A percentile compares a stretch with the other conserved stretches of the same genome.
These are phyloP conservation scores for Zingel zingel DNA, from an alignment of 2,113 vertebrate genomes.

Conservation along the genomic window DNA sequence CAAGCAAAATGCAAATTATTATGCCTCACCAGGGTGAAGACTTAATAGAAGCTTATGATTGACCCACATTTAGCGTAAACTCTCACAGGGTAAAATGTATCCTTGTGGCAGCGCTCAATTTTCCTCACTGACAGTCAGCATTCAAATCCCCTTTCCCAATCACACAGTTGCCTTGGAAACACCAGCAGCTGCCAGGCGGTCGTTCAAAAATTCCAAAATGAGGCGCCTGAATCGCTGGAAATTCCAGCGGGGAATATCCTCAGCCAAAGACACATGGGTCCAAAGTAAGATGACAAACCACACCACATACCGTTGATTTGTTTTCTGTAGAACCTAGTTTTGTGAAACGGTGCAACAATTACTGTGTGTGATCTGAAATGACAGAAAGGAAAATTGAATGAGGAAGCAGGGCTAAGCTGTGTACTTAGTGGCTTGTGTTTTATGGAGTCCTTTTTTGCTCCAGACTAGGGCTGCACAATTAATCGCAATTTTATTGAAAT, in stretches of 20 bases:
- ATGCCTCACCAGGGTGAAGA: constrained; percentile 73
- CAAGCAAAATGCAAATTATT: constrained; percentile 78
- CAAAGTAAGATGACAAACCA: constrained; percentile 15
- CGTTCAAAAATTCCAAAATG: constrained; percentile 72
- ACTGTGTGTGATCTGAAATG: constrained; percentile 41
- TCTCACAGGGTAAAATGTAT: constrained; percentile 72
- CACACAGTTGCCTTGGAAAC: constrained; percentile 82
- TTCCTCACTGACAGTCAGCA: constrained; percentile 71
- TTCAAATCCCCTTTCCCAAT: constrained; percentile 76
- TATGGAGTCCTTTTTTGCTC: constrained; percentile 43
- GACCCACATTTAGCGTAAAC: constrained; percentile 81
- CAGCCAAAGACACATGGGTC: constrained; percentile 29
- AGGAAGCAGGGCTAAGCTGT: constrained; percentile 38
- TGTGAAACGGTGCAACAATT: constrained; percentile 50
- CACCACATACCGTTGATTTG: constrained; percentile 28
- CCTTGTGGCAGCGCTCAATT: constrained; percentile 72
- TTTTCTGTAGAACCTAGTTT: constrained; percentile 41
- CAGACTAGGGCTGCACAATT: neutral
- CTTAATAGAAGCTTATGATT: constrained; percentile 80
- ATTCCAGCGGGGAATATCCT: constrained; percentile 67
- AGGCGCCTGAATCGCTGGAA: constrained; percentile 63
- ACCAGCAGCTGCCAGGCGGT: constrained; percentile 71
- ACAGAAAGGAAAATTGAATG: constrained; percentile 50
- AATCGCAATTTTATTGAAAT: too few species aligned
- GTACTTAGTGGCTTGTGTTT: constrained; percentile 56